Evolutionary conservation across 2,797 vertebrate genomes (phyloP), one percentile per base, ranked within the genome.

Genomic region (Scomberomorus guttatus): DNA sequence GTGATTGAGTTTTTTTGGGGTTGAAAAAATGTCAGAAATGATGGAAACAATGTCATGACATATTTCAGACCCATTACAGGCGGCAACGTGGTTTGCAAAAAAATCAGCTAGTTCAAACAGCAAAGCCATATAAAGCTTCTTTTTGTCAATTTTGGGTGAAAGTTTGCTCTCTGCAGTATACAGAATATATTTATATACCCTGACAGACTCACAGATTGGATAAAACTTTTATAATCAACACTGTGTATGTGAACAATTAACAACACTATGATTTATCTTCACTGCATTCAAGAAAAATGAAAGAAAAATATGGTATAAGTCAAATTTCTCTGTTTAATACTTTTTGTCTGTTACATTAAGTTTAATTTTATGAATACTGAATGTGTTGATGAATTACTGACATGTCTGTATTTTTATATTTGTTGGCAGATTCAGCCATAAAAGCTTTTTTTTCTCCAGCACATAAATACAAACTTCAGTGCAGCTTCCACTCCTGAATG

Each of bases 201-300:
- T 15, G 52, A 68, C 18, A 22, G 56, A 32, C 9, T 32, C 32
- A 20, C 29, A 34, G 56, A 37, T 58, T 3, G 20, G 8, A 13
- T n/a, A 25, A 50, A 25, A n/a, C 29, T 51, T 71, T 60, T 37
- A 71, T 51, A 71, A 59, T 60, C 56, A 14, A 34, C 56, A 59
- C 55, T 37, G 39, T 48, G 44, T 17, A 48, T 24, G 7, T 24
- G 39, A 62, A 18, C 34, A 20, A 34, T 57, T 6, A 42, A 42
- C 5, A 52, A 48, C 54, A 32, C 42, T 12, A 17, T 24, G 15
- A 72, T 51, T 27, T 27, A n/a, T 52, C 46, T 12, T 27, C 51
- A 42, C 20, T 37, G 8, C 20, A 27, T 18, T 4, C 14, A 24
- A 32, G 20, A 10, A 65, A 48, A 3, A 25, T 34, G 15, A 67